phyloP scores from a whole-genome alignment of 2,797 vertebrate species.

The Trachops cirrhosus region DNA sequence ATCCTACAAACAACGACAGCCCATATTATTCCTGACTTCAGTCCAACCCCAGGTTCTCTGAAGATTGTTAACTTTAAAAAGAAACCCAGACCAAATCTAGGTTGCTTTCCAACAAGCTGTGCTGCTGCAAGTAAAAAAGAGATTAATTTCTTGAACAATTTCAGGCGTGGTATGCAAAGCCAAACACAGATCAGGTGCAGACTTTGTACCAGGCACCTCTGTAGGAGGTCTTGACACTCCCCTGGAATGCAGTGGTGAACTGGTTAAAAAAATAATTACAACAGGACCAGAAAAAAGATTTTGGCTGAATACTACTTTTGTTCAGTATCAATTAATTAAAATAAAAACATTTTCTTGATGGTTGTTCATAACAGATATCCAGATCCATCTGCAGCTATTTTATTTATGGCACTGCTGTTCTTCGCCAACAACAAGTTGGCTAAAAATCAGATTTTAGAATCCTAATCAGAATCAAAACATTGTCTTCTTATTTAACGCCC shows the following conservation, averaged over 20 bases:
- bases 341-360: conserved; percentile 64
- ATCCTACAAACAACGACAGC: not conserved
- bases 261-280: conserved; percentile 64
- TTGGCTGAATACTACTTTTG: conserved; percentile 55
- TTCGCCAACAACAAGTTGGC: conserved; percentile 50
- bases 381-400: conserved; percentile 68
- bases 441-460: conserved; percentile 73
- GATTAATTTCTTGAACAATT: conserved; percentile 58
- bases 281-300: not conserved
- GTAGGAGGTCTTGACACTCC: not conserved
- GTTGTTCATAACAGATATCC: conserved; percentile 57
- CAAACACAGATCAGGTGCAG: conserved; percentile 26
- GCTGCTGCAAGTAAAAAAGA: conserved; percentile 32
- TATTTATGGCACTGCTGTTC: conserved; percentile 72
- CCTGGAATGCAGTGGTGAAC: conserved; percentile 45
- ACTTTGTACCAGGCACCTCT: not conserved
- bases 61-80: conserved; percentile 34
- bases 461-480: conserved; percentile 72
- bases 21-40: not conserved
- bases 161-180: conserved; percentile 36
- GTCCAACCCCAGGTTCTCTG: not conserved
- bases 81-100: not conserved
- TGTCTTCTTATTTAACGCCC: conserved; percentile 64
- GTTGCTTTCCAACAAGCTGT: conserved; percentile 24
- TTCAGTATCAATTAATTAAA: conserved; percentile 70